Conservation (phyloP, 2,113 vertebrate species). For the Candoia aspera region DNA sequence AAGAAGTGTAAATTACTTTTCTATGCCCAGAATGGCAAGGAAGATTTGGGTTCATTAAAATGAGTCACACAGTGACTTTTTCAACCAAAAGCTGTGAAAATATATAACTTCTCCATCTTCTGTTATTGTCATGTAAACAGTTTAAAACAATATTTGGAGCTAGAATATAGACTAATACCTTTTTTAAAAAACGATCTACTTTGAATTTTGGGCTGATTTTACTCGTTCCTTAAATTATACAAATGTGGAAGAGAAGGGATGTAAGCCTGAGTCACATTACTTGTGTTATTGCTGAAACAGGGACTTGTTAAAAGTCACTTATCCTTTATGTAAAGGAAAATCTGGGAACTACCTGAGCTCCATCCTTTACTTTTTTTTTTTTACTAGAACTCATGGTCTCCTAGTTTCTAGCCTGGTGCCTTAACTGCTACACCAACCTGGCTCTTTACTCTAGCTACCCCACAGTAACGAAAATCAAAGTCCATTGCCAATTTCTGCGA, state of each 20-base stretch:
- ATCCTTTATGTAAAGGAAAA: background rate
- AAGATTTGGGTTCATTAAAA: background rate
- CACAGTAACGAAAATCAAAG: no score
- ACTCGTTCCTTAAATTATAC: background rate
- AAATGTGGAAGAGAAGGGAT: background rate
- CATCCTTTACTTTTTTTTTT: no score
- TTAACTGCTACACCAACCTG: no score
- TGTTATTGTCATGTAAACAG: background rate
- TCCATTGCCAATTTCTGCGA: no score
- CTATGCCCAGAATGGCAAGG: background rate
- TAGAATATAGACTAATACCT: background rate
- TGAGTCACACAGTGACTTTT: background rate
- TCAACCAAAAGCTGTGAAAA: background rate
- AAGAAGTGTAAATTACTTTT: slow-evolving; percentile 14
- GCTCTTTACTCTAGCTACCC: no score
- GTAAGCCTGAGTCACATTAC: background rate
- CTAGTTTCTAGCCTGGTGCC: no score
- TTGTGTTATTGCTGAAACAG: background rate
- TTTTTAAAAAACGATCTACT: background rate
- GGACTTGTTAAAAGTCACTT: background rate
- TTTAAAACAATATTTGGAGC: background rate
- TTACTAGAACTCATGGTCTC: no score
- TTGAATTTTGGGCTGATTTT: background rate
- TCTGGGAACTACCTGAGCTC: no score
- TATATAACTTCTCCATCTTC: background rate